Conservation (phyloP, 64 coral and sea anemone species). For the Pocillopora damicornis region DNA sequence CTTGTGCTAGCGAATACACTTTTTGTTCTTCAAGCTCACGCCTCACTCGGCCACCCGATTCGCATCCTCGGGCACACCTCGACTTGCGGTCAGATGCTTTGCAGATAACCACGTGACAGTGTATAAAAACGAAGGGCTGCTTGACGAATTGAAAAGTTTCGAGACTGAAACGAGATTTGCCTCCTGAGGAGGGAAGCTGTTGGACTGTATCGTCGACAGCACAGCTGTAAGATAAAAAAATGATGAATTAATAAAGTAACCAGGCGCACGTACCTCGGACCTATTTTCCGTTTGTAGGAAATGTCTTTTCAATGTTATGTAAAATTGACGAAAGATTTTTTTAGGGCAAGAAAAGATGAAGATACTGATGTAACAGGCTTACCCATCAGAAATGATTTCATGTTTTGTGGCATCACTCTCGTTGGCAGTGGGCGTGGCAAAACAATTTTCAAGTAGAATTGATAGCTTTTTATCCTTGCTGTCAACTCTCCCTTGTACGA, state of each 20-base stretch:
- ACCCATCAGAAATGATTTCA: conserved; percentile 43
- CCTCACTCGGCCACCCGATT: neutral
- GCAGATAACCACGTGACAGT: conserved; percentile 13
- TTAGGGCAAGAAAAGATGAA: neutral
- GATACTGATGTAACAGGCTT: neutral
- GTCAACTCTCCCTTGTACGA: neutral
- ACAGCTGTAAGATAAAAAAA: neutral
- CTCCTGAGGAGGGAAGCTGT: neutral
- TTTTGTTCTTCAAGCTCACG: neutral
- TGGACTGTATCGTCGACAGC: neutral
- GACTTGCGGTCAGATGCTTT: neutral
- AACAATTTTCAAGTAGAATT: neutral
- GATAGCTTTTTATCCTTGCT: neutral
- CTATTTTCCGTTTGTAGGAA: too few relatives aligned
- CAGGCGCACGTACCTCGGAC: neutral
- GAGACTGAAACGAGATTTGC: neutral
- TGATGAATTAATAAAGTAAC: neutral
- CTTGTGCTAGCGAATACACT: neutral
- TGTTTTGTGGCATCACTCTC: conserved; percentile 10
- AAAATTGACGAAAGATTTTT: too few relatives aligned
- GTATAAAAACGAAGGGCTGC: conserved; percentile 4
- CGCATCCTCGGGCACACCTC: neutral
- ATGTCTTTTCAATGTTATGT: too few relatives aligned
- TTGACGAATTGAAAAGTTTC: conserved; percentile 3
- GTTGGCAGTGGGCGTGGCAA: neutral